phyloP scores from a whole-genome alignment of 2,113 vertebrate species.

The Chamaetylas fuelleborni region DNA sequence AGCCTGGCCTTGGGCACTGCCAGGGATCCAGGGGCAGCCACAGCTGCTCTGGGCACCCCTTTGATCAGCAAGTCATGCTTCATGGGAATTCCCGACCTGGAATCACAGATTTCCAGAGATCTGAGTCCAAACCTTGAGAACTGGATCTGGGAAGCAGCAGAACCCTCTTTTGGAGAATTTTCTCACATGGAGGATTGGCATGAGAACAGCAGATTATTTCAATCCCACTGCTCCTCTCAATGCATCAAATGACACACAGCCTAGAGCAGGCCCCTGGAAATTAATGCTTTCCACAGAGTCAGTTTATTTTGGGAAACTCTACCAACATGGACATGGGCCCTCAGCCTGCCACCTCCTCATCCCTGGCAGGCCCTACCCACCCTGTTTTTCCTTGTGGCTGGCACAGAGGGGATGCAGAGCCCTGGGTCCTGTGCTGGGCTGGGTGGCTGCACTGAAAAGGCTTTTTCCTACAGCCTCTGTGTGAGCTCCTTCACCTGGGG shows the following conservation, averaged over 20 bases:
- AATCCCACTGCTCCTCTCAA: background rate
- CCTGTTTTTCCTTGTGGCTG: background rate
- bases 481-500: background rate
- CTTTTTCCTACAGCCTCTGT: background rate
- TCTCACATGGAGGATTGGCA: fast-evolving
- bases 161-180: background rate
- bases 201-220: background rate
- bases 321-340: background rate
- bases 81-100: background rate
- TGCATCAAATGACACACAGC: background rate
- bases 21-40: background rate
- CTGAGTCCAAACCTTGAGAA: background rate
- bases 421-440: background rate
- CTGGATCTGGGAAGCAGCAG: background rate
- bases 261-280: background rate
- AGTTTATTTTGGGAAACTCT: constrained; percentile 1
- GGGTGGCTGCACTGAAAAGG: background rate
- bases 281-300: background rate
- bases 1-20: fast-evolving
- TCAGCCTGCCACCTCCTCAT: background rate
- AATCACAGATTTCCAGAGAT: background rate
- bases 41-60: background rate
- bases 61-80: background rate
- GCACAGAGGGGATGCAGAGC: background rate
- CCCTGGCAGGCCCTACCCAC: fast-evolving